Conservation (phyloP, 2,113 vertebrate genomes). For the Ceratotherium simum region DNA sequence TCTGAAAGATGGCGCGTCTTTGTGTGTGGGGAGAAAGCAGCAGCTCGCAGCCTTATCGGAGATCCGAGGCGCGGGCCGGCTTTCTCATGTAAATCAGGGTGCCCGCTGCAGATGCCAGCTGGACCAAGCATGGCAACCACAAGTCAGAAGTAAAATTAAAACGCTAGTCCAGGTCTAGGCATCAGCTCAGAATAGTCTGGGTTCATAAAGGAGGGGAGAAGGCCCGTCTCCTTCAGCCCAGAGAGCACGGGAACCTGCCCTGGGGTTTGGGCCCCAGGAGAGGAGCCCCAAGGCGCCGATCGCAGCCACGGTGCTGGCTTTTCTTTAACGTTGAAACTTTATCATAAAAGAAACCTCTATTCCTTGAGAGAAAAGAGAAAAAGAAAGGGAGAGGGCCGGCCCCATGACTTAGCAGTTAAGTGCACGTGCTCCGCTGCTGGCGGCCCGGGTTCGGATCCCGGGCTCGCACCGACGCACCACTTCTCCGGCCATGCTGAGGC, state of each 20-base stretch:
- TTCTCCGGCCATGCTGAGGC: no score
- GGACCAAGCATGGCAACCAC: neutral
- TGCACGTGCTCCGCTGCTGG: no score
- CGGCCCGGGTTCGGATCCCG: no score
- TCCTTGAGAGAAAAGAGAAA: neutral
- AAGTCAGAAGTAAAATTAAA: neutral
- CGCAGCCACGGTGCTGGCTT: neutral
- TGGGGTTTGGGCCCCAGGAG: neutral
- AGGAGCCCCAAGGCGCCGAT: neutral
- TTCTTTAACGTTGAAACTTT: neutral
- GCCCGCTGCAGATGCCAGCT: neutral
- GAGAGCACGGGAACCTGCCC: neutral
- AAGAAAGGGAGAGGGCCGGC: no score
- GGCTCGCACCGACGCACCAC: no score
- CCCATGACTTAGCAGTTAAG: no score
- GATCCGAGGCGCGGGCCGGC: neutral
- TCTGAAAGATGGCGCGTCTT: neutral
- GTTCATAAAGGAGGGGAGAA: neutral
- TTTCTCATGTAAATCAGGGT: neutral
- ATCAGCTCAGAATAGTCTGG: accelerated
- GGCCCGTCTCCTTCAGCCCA: accelerated
- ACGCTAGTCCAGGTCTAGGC: accelerated
- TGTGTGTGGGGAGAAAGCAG: neutral
- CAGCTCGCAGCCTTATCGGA: neutral
- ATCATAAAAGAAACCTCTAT: neutral